These are phyloP conservation scores for Ctenochaetus hawaiiensis DNA, from an alignment of 2,797 vertebrate species.

Conservation along the genomic window DNA sequence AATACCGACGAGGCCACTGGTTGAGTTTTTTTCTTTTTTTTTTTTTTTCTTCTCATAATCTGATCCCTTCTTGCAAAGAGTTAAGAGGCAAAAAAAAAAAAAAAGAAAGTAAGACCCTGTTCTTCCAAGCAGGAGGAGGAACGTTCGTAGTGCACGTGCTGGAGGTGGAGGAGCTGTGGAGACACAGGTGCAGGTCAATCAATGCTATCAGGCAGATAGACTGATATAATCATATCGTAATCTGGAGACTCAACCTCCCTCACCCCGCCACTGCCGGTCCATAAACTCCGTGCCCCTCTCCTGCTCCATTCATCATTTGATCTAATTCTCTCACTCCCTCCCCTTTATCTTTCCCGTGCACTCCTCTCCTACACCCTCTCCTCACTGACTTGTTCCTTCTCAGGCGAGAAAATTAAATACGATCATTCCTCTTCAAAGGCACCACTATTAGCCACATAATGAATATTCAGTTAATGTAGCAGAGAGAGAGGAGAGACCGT, in stretches of 20 bases:
- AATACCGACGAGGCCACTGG: constrained; percentile 70
- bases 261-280: constrained; percentile 20
- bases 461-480: constrained; percentile 82
- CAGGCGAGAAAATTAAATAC: constrained; percentile 78
- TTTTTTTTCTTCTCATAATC: constrained; percentile 56
- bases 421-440: constrained; percentile 83
- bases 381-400: constrained; percentile 67
- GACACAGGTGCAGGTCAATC: constrained; percentile 76
- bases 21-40: constrained; percentile 52
- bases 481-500: constrained; percentile 47
- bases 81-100: neutral
- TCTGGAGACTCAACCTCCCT: constrained; percentile 56
- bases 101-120: constrained; percentile 24
- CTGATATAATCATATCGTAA: constrained; percentile 78
- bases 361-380: constrained; percentile 53
- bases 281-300: constrained; percentile 66
- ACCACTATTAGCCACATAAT: constrained; percentile 81
- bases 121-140: constrained; percentile 15
- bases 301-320: constrained; percentile 65
- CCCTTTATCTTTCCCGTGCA: constrained; percentile 63
- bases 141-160: neutral
- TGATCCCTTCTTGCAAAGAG: constrained; percentile 56
- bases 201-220: constrained; percentile 68
- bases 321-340: constrained; percentile 67
- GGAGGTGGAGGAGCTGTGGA: constrained; percentile 36